Base-by-base conservation (phyloP, 2,113 vertebrate genomes). In the Mesocricetus auratus region DNA sequence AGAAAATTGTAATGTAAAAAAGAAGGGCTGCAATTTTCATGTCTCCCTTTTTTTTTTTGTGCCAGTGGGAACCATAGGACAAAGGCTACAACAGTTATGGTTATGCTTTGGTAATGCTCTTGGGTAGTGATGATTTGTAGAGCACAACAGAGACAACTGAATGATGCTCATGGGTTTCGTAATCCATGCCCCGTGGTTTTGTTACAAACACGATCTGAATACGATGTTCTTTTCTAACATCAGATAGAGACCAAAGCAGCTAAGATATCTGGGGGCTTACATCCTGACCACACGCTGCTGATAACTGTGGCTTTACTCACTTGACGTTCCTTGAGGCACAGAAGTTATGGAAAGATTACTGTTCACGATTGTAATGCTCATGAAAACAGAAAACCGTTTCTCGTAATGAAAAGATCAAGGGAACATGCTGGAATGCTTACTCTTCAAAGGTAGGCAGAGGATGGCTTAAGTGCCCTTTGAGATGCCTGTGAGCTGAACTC, bases 401-500 rank as follows among this genome's bases (percentile, higher is more conserved):
- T 91, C 93, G 31, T 86, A 93, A 95, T 39, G 79, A 75, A 90
- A 88, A 92, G 83, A 47, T 79, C 74, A 95, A 77, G 79, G 69
- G 91, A 90, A 92, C 29, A 47, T 33, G 33, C 64, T 83, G 2
- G 74, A 66, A 85, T 71, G 33, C 91, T 95, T 79, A 75, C 24
- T 95, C 58, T 86, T 58, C 82, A n/a, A 78, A 95, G 47, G 83
- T 81, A 16, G 58, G 10, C n/a, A 62, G 86, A 19, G 33, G 26
- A 71, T 79, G 88, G 29, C 66, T 96, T 91, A 68, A 66, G 75
- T 31, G 62, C 58, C 58, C 26, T 91, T 89, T 85, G 66, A 93
- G 87, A 96, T 95, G 79, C 79, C 75, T 97, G 50, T 0, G 21
- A 93, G 85, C 85, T 97, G 87, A 96, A 85, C 92, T 97, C 97